These are phyloP conservation scores for Aphidius gifuensis DNA, from an alignment of 1,140 invertebrate genomes.

Conservation along the genomic window DNA sequence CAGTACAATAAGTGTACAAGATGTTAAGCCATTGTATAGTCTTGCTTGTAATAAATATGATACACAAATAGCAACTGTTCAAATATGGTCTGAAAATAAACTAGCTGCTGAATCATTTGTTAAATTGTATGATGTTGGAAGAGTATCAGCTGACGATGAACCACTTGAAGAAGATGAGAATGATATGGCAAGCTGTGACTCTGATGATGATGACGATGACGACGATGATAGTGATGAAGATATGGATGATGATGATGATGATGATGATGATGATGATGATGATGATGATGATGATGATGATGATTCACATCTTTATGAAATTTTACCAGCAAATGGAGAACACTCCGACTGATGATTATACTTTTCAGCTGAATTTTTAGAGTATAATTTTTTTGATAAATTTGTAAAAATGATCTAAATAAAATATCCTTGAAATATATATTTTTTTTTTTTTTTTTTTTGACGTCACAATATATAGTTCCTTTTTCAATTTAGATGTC, in stretches of 20 bases:
- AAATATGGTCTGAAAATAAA: slow-evolving; percentile 74
- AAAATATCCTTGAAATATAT: too few species aligned
- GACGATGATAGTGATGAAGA: slow-evolving; percentile 51
- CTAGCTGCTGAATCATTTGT: slow-evolving; percentile 79
- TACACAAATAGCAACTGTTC: slow-evolving; percentile 78
- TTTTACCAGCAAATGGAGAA: too few species aligned
- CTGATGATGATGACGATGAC: slow-evolving; percentile 56
- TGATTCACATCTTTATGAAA: not conserved
- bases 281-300: slow-evolving; percentile 45
- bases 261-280: slow-evolving; percentile 40
- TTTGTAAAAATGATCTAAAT: too few species aligned
- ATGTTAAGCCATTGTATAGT: slow-evolving; percentile 81
- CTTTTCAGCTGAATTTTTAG: too few species aligned
- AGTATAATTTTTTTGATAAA: too few species aligned
- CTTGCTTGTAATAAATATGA: slow-evolving; percentile 72
- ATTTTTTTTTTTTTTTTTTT: too few species aligned
- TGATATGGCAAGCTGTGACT: slow-evolving; percentile 60
- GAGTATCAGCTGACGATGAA: slow-evolving; percentile 69
- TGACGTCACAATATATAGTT: too few species aligned
- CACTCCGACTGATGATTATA: too few species aligned
- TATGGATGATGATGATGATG: slow-evolving; percentile 42
- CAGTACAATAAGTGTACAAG: slow-evolving; percentile 86
- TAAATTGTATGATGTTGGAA: slow-evolving; percentile 77
- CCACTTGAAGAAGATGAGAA: slow-evolving; percentile 64
- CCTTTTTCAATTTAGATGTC: too few species aligned